Evolutionary conservation across 2,113 vertebrate genomes (phyloP).

Genomic region (Dascyllus trimaculatus): DNA sequence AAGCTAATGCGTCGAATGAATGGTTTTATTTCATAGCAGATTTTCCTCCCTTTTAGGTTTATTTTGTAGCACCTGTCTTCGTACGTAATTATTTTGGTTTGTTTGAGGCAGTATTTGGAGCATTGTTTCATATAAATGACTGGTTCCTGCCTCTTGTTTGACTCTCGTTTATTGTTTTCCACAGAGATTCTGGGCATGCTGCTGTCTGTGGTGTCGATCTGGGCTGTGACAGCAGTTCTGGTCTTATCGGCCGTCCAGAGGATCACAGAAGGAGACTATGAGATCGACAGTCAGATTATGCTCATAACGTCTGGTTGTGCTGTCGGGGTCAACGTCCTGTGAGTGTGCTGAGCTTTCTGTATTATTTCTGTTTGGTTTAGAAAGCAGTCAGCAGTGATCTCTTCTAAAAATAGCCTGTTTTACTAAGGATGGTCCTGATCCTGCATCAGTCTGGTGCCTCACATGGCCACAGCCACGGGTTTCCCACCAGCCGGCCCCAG

Average conservation of each 20-base stretch:
- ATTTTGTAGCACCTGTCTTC: too few species aligned
- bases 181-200: constrained; percentile 92
- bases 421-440: constrained; percentile 89
- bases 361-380: not conserved
- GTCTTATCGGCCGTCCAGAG: constrained; percentile 88
- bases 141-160: too few species aligned
- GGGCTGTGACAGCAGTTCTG: constrained; percentile 89
- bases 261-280: constrained; percentile 86
- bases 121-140: too few species aligned
- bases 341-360: constrained; percentile 25
- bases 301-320: constrained; percentile 91
- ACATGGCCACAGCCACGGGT: constrained; percentile 75
- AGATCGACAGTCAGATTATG: constrained; percentile 88
- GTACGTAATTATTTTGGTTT: too few species aligned
- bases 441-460: constrained; percentile 88
- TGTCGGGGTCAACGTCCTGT: constrained; percentile 90
- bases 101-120: too few species aligned
- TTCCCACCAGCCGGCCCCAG: constrained; percentile 6
- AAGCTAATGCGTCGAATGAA: too few species aligned
- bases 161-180: not conserved
- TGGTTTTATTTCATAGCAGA: too few species aligned
- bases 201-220: constrained; percentile 92
- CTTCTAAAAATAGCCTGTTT: constrained; percentile 13
- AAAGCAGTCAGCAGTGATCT: not conserved
- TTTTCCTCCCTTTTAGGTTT: too few species aligned